A percentile compares a stretch with the other conserved stretches of the same genome.
Conservation (phyloP, 1,140 invertebrate genomes). For the Helicoverpa armigera region DNA sequence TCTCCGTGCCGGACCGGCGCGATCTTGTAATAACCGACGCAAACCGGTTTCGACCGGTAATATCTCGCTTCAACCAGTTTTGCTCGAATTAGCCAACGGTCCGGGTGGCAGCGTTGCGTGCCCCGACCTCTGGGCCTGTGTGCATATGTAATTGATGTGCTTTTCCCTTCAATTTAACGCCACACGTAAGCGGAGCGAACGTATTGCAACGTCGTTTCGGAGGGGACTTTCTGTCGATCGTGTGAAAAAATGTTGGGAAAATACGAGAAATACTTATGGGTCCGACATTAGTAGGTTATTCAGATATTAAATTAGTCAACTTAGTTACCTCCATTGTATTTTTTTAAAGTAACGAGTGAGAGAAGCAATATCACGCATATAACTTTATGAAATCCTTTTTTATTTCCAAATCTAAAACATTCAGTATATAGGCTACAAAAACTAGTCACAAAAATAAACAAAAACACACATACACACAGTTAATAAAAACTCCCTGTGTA, state of each 20-base stretch:
- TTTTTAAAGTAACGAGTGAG: too few relatives aligned
- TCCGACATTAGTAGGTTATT: too few relatives aligned
- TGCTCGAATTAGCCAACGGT: conserved; percentile 71
- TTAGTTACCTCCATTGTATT: background rate
- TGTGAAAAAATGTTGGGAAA: background rate
- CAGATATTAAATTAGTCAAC: background rate
- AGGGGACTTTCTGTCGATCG: conserved; percentile 50
- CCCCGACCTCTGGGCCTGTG: conserved; percentile 62
- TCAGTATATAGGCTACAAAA: background rate
- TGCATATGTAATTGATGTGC: conserved; percentile 76
- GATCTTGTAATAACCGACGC: conserved; percentile 65
- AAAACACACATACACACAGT: background rate
- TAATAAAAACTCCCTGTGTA: background rate
- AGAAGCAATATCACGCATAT: too few relatives aligned
- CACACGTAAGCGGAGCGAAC: conserved; percentile 60
- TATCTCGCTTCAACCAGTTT: conserved; percentile 72
- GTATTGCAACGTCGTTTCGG: conserved; percentile 62
- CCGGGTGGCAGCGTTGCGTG: conserved; percentile 66
- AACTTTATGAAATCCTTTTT: too few relatives aligned
- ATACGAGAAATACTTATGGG: too few relatives aligned
- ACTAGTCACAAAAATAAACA: background rate
- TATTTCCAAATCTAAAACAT: too few relatives aligned
- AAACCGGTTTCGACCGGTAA: conserved; percentile 63
- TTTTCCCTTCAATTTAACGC: conserved; percentile 74
- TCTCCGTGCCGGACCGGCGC: conserved; percentile 43